These are phyloP conservation scores for Actinemys pallida DNA, from an alignment of 2,113 vertebrate species.

Conservation along the genomic window DNA sequence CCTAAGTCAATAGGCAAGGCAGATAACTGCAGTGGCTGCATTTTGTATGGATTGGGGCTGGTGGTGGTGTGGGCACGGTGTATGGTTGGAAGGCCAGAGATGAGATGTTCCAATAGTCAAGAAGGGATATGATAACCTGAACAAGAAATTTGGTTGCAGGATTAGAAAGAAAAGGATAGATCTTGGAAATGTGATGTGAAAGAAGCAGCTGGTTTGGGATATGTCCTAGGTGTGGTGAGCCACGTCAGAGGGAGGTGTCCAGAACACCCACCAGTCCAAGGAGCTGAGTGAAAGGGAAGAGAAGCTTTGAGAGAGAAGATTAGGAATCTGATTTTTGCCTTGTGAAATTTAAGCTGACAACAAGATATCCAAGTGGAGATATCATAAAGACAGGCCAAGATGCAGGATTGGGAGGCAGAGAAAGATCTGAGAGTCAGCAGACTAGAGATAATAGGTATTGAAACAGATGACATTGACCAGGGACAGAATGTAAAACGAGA, in stretches of 20 bases:
- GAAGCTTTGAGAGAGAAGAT: background rate
- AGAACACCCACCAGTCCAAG: background rate
- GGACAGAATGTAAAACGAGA: background rate
- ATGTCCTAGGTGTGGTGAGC: background rate
- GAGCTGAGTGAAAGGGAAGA: background rate
- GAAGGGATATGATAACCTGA: background rate
- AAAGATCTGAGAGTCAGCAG: background rate
- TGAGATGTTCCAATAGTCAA: background rate
- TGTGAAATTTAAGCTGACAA: background rate
- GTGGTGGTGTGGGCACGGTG: background rate
- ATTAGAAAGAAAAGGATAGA: background rate
- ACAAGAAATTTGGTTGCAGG: background rate
- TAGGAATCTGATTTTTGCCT: background rate
- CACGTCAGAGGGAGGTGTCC: background rate
- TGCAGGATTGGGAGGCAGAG: background rate
- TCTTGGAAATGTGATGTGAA: background rate
- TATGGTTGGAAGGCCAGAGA: background rate
- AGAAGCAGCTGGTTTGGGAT: background rate
- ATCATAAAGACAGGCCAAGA: background rate
- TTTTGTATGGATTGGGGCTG: background rate
- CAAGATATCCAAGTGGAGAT: background rate
- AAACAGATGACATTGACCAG: background rate
- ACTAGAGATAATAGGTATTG: background rate
- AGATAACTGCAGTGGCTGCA: background rate
- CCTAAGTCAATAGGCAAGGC: background rate